phyloP scores from a whole-genome alignment of 2,113 vertebrate species.

The Mungos mungo region DNA sequence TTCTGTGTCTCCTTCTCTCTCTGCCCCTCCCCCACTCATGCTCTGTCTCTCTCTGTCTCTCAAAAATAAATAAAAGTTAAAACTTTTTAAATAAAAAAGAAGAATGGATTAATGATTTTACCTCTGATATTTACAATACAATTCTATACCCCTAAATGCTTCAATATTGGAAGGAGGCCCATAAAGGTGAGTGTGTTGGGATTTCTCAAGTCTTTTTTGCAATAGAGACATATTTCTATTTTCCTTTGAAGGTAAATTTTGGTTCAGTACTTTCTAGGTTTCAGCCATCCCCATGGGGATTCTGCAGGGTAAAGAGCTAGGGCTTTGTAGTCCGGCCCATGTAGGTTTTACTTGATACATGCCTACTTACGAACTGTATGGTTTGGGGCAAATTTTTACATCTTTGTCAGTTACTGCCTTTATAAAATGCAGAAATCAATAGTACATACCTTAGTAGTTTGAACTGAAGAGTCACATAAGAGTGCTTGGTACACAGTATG shows the following conservation, averaged over 20 bases:
- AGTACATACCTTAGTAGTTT: background rate
- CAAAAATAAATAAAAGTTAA: too few relatives aligned
- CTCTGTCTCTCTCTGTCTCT: too few relatives aligned
- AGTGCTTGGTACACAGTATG: background rate
- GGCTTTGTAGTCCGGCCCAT: background rate
- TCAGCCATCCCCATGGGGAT: background rate
- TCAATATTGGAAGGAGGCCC: background rate
- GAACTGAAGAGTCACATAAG: background rate
- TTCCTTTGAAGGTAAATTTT: conserved; percentile 20
- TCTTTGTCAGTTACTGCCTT: background rate
- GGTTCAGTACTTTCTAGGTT: background rate
- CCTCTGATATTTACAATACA: background rate
- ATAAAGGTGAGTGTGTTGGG: background rate
- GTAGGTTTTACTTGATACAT: background rate
- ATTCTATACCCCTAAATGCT: background rate
- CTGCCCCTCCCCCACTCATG: too few relatives aligned
- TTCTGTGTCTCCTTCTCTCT: too few relatives aligned
- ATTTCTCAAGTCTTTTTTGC: background rate
- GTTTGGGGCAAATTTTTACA: background rate
- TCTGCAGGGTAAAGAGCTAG: background rate
- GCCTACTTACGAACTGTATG: background rate
- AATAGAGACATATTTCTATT: background rate
- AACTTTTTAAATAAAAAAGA: too few relatives aligned
- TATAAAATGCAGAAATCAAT: background rate
- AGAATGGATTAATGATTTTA: background rate